Evolutionary conservation across 92 coral and sea anemone genomes (phyloP).

Genomic region (Metridium senile): DNA sequence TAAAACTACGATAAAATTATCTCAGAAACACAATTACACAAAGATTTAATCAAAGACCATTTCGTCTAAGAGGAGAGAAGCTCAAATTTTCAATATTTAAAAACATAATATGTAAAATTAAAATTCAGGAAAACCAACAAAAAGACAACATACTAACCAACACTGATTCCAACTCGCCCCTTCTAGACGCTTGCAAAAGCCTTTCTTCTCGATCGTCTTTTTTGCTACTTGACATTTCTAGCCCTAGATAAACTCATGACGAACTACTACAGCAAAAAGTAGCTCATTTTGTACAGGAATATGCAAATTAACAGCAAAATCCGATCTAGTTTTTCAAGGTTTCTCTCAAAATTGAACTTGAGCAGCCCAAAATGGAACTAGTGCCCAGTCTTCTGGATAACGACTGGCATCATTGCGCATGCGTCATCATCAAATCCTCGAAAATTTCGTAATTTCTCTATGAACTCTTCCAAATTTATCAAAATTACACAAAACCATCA

Average conservation of each 20-base stretch:
- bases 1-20: not conserved
- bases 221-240: constrained; percentile 67
- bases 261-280: constrained; percentile 7
- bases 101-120: not conserved
- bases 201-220: constrained; percentile 85
- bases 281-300: not conserved
- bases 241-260: constrained; percentile 29
- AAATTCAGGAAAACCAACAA: not conserved
- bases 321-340: not conserved
- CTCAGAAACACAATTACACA: not conserved
- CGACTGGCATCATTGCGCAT: not conserved
- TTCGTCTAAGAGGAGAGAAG: not conserved
- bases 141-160: constrained; percentile 65
- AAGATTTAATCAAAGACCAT: not conserved
- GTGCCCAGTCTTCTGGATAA: constrained; percentile 3
- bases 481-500: too few relatives aligned
- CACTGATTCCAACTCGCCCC: constrained; percentile 83
- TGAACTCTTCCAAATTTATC: too few relatives aligned
- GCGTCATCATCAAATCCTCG: not conserved
- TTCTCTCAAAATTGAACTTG: constrained; percentile 1
- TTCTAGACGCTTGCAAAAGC: constrained; percentile 83
- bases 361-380: not conserved
- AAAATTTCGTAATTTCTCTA: not conserved
- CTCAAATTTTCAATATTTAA: not conserved
- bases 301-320: not conserved